Conservation (phyloP, 2,113 vertebrate genomes). For the Ceyx cyanopectus region DNA sequence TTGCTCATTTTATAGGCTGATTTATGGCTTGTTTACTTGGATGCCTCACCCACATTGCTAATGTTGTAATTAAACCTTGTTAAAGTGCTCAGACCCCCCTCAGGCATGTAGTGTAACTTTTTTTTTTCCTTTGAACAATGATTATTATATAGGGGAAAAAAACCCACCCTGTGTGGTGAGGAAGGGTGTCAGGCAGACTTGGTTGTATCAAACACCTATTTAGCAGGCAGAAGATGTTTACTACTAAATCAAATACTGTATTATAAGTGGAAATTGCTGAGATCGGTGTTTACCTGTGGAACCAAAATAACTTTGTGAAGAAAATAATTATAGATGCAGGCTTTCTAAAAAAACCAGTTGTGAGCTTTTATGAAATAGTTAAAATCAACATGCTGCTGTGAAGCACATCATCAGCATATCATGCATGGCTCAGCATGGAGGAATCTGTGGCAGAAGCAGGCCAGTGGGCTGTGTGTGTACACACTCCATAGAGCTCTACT, state of each 20-base stretch:
- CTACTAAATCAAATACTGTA: slow-evolving; percentile 16
- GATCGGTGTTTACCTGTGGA: slow-evolving; percentile 32
- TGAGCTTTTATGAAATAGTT: background rate
- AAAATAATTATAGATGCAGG: slow-evolving; percentile 12
- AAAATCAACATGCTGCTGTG: background rate
- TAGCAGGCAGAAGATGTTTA: slow-evolving; percentile 5
- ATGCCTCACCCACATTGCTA: background rate
- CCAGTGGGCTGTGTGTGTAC: background rate
- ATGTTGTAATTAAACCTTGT: slow-evolving; percentile 15
- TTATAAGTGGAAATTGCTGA: slow-evolving; percentile 40
- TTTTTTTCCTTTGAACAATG: fast-evolving
- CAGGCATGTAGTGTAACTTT: background rate
- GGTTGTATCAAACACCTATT: background rate
- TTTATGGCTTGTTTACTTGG: slow-evolving; percentile 37
- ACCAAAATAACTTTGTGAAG: slow-evolving; percentile 17
- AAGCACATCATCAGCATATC: background rate
- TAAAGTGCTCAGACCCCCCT: background rate
- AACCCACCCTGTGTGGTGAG: background rate
- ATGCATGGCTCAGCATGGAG: fast-evolving
- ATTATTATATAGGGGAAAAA: background rate
- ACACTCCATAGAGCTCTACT: background rate
- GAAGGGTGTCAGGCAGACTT: background rate
- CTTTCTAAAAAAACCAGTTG: background rate
- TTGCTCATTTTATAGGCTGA: background rate
- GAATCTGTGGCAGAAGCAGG: background rate